Conservation (phyloP, 2,113 vertebrate species). For the Struthio camelus region DNA sequence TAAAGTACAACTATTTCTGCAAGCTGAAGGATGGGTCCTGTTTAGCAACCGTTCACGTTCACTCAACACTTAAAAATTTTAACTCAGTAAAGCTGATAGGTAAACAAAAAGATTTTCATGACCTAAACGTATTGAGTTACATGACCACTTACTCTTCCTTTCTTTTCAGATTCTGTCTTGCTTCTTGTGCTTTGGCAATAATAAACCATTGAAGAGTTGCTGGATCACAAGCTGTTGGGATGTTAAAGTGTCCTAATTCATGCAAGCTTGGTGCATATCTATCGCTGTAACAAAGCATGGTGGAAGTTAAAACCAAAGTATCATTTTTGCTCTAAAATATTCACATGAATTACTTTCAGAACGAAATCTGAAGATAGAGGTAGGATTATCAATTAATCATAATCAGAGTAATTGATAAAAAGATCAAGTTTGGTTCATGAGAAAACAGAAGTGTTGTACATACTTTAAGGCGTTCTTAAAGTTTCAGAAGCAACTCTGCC, state of each 20-base stretch:
- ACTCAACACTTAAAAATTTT: not conserved
- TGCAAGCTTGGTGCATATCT: conserved; percentile 85
- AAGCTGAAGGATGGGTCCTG: not conserved
- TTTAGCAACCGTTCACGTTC: not conserved
- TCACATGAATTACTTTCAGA: not conserved
- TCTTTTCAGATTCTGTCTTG: conserved; percentile 79
- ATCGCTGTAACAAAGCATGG: conserved; percentile 76
- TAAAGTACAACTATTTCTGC: not conserved
- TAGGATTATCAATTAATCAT: not conserved
- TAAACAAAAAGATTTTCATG: not conserved
- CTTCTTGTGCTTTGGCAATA: conserved; percentile 84
- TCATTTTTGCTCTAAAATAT: not conserved
- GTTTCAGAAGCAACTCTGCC: not conserved
- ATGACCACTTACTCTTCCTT: conserved; percentile 83
- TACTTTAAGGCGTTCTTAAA: not conserved
- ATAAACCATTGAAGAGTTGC: conserved; percentile 87
- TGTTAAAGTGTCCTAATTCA: conserved; percentile 87
- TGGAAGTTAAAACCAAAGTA: not conserved
- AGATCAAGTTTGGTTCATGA: not conserved
- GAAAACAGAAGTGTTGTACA: not conserved
- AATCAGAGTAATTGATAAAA: not conserved
- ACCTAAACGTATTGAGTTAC: not conserved
- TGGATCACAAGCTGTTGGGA: conserved; percentile 84
- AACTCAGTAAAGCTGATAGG: not conserved
- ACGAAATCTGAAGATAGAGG: not conserved